Evolutionary conservation across 2,888 invertebrate species (phyloP).

Genomic region (Caenorhabditis wallacei): DNA sequence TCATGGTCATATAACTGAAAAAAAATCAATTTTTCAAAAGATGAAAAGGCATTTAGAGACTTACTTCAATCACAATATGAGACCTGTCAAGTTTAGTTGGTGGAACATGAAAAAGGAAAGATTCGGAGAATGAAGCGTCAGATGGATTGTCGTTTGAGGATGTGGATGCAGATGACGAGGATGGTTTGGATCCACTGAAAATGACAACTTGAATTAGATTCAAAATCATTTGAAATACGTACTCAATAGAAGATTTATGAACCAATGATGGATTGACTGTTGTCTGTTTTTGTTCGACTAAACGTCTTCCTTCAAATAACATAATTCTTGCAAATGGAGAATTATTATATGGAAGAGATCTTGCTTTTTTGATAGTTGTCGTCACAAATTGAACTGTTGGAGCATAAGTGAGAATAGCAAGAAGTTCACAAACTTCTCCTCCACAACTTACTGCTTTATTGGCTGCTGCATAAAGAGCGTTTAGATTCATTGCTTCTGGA

Average conservation of each 20-base stretch:
- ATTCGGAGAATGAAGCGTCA: constrained; percentile 77
- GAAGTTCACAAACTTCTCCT: constrained; percentile 71
- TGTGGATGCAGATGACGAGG: constrained; percentile 74
- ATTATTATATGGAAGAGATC: constrained; percentile 74
- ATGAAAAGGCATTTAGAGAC: neutral
- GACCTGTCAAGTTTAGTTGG: constrained; percentile 73
- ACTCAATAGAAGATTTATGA: constrained; percentile 71
- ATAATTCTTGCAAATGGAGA: constrained; percentile 79
- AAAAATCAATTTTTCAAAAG: neutral
- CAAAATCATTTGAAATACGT: constrained; percentile 9
- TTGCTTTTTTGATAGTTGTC: constrained; percentile 81
- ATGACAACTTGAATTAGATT: neutral
- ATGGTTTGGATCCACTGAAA: constrained; percentile 73
- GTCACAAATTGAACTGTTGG: constrained; percentile 80
- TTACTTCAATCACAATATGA: constrained; percentile 80
- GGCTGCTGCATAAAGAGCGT: constrained; percentile 71
- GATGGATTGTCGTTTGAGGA: constrained; percentile 71
- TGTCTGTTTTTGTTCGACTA: constrained; percentile 80
- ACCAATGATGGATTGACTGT: constrained; percentile 75
- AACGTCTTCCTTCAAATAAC: constrained; percentile 79
- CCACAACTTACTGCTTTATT: constrained; percentile 67
- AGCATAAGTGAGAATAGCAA: constrained; percentile 81
- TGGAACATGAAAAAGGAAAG: constrained; percentile 78
- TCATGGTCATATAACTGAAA: constrained; percentile 76
- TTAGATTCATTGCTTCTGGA: constrained; percentile 72